These are phyloP conservation scores for Agelastica alni DNA, from an alignment of 2,888 invertebrate species.

Conservation along the genomic window DNA sequence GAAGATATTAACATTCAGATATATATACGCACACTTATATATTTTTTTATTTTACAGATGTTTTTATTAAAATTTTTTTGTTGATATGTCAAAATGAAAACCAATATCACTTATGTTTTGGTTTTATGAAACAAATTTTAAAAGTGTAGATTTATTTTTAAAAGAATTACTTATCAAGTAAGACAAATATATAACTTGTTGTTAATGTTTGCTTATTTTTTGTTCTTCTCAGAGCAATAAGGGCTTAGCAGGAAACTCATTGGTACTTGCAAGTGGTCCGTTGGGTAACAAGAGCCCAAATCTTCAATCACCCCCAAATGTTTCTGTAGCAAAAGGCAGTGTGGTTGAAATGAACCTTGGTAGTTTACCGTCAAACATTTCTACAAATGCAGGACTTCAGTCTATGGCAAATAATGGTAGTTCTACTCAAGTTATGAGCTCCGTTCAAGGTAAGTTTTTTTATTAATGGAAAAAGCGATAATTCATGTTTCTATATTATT, in stretches of 20 bases:
- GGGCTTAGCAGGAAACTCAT: conserved; percentile 70
- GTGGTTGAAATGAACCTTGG: conserved; percentile 67
- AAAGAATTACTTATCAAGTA: too few species aligned
- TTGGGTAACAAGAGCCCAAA: conserved; percentile 83
- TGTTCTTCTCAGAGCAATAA: conserved; percentile 69
- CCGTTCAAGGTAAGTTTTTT: conserved; percentile 65
- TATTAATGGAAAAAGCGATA: too few species aligned
- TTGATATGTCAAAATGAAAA: too few species aligned
- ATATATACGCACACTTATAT: too few species aligned
- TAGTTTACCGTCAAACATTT: conserved; percentile 61
- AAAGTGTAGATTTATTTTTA: too few species aligned
- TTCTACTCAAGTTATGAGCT: conserved; percentile 73
- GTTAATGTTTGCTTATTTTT: background rate
- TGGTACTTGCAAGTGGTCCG: conserved; percentile 74
- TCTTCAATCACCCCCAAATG: conserved; percentile 83
- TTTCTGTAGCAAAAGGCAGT: conserved; percentile 69
- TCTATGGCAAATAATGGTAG: conserved; percentile 69
- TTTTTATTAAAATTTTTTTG: too few species aligned
- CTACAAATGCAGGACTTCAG: conserved; percentile 59
- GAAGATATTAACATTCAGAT: too few species aligned
- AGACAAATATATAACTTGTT: background rate
- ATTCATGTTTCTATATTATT: too few species aligned
- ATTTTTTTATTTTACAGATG: too few species aligned
- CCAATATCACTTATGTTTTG: background rate
- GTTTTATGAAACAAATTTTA: background rate